Evolutionary conservation across 2,113 vertebrate species (phyloP).

Genomic region (Trinectes maculatus): DNA sequence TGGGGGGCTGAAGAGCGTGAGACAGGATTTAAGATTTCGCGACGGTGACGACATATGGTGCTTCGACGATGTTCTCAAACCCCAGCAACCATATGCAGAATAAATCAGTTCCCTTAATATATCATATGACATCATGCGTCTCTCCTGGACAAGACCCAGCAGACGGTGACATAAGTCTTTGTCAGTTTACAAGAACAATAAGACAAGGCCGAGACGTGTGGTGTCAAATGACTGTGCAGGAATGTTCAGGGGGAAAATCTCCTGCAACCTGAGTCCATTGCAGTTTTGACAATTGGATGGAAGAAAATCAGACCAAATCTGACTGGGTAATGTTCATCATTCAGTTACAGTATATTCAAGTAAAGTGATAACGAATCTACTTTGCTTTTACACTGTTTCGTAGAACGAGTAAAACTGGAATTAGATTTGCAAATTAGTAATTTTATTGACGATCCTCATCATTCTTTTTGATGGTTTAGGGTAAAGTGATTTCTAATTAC

Average conservation of each 20-base stretch:
- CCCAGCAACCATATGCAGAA: slow-evolving; percentile 41
- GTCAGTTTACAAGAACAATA: slow-evolving; percentile 38
- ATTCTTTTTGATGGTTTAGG: too few relatives aligned
- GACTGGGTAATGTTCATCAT: neutral
- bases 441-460: too few relatives aligned
- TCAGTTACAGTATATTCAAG: neutral
- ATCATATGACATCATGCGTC: slow-evolving; percentile 61
- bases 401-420: too few relatives aligned
- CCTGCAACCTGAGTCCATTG: slow-evolving; percentile 40
- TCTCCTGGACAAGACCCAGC: slow-evolving; percentile 47
- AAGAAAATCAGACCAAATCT: neutral
- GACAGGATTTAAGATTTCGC: slow-evolving; percentile 30
- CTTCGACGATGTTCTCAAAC: neutral
- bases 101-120: slow-evolving; percentile 39
- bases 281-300: slow-evolving; percentile 6
- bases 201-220: slow-evolving; percentile 36
- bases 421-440: too few relatives aligned
- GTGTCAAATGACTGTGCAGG: slow-evolving; percentile 55
- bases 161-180: slow-evolving; percentile 55
- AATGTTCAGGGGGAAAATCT: slow-evolving; percentile 14
- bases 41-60: neutral
- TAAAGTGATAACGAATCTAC: neutral
- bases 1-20: slow-evolving; percentile 14
- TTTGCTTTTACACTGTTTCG: slow-evolving; percentile 2
- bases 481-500: too few relatives aligned